These are phyloP conservation scores for Alauda arvensis DNA, from an alignment of 2,797 vertebrate species.

Conservation along the genomic window DNA sequence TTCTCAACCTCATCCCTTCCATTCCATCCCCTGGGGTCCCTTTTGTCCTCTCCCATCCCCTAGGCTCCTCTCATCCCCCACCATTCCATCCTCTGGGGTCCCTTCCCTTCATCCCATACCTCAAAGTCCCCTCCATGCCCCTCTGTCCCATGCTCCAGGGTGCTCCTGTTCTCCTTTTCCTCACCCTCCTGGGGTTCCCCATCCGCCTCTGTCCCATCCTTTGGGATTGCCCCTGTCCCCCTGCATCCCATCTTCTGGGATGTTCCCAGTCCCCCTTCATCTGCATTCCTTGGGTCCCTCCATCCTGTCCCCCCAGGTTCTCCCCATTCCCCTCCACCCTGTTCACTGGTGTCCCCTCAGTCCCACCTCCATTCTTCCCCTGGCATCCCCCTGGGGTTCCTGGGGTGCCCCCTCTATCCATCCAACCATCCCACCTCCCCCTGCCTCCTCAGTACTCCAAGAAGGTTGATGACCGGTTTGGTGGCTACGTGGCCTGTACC, in stretches of 20 bases:
- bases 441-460: conserved; percentile 83
- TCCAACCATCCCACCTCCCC: neutral
- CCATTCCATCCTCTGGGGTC: neutral
- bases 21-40: neutral
- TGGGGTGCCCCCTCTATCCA: neutral
- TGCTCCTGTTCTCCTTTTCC: neutral
- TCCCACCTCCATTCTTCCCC: neutral
- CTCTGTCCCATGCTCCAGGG: neutral
- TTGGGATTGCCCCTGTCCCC: neutral
- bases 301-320: neutral
- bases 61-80: neutral
- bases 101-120: neutral
- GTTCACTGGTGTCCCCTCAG: neutral
- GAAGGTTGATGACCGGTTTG: conserved; percentile 92
- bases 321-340: no score
- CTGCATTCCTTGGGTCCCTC: no score
- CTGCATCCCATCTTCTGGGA: neutral
- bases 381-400: neutral
- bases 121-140: no score
- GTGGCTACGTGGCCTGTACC: conserved; percentile 90
- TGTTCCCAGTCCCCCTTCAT: neutral
- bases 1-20: neutral
- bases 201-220: neutral
- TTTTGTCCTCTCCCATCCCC: no score
- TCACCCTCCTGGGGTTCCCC: neutral